Evolutionary conservation across 2,888 invertebrate genomes (phyloP), one percentile per base, ranked within the genome.

Genomic region (Escarpia spicata): DNA sequence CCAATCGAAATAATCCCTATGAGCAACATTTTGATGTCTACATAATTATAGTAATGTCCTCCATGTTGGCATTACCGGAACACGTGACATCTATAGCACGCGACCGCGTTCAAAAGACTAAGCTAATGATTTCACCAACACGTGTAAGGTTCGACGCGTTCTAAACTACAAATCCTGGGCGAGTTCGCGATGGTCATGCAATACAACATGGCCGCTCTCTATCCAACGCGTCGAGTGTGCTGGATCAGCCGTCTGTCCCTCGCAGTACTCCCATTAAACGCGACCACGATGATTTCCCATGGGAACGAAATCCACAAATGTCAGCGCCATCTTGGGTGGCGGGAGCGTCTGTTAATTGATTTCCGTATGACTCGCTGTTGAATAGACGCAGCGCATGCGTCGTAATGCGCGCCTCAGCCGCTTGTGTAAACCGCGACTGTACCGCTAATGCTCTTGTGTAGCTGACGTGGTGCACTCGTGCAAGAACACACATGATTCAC

Each of bases 321-420:
- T 75, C 75, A 75, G 75, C 75, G 75, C 75, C 75, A n/a, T 75
- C 26, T 75, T 75, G 26, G 75, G n/a, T 26, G 75, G 75, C 19
- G 75, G 26, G 75, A 75, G 75, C 75, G 75, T 19, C 75, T 75
- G 75, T 75, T 75, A 75, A 75, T 75, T 75, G 75, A 75, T 75
- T 75, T 75, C 75, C n/a, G 75, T 26, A 26, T 26, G 75, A 75
- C 26, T 75, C 75, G 75, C 75, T 2, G 75, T 75, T n/a, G 75
- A 75, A 26, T 26, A 75, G 75, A 26, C 75, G 19, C 4, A 6
- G 75, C 75, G 75, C 75, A 75, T 75, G 75, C 75, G 75, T 75
- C 26, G 75, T 75, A 75, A 75, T 75, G 75, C 75, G 26, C 75
- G n/a, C 75, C 4, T 1, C 75, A 3, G 26, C 75, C 19, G 75